Evolutionary conservation across 2,888 invertebrate species (phyloP), one percentile per base, ranked within the genome.

Genomic region (Drosophila kanekoi): DNA sequence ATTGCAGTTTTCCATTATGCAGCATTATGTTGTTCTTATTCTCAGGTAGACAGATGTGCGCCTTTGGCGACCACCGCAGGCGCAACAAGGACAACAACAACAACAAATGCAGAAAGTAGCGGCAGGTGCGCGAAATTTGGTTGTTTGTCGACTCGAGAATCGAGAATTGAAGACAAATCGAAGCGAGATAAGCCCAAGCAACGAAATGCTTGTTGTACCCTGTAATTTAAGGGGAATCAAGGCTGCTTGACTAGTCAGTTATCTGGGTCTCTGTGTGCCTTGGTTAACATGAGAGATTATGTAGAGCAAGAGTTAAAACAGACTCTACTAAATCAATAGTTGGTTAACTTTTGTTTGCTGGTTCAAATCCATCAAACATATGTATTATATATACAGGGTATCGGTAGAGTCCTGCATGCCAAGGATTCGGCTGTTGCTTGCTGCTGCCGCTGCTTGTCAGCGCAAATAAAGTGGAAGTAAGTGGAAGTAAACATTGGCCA

Each of bases 41-140:
- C 13, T 43, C 72, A 76, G 77, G 75, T 76, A 77, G 72, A 61
- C 75, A 76, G 77, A 68, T 76, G 76, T 38, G 54, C 40, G 60
- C 54, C 47, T 40, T 35, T 0, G 18, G 61, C 68, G 77, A 77
- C 71, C 69, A 73, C 65, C 70, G 35, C 68, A 32, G 56, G 44
- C 37, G 48, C 51, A 63, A 28, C 48, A 52, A 41, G 63, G 57
- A 18, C 35, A 40, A 35, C 23, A 16, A 16, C 40, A 56, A 67
- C 35, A 56, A 44, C 35, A 28, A 47, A 48, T 35, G 44, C 68
- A 44, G 56, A 38, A 77, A 71, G 53, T 44, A 45, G 72, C 38
- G 82, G 88, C 82, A 83, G 82, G 82, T 83, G 88, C 79, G 79
- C 86, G 79, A 85, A 79, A 70, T 79, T 66, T 81, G 78, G 75